Percentiles rank a stretch among this genome's conserved stretches.
These are phyloP conservation scores for Gymnothorax javanicus DNA, from an alignment of 2,797 vertebrate species.

Conservation along the genomic window DNA sequence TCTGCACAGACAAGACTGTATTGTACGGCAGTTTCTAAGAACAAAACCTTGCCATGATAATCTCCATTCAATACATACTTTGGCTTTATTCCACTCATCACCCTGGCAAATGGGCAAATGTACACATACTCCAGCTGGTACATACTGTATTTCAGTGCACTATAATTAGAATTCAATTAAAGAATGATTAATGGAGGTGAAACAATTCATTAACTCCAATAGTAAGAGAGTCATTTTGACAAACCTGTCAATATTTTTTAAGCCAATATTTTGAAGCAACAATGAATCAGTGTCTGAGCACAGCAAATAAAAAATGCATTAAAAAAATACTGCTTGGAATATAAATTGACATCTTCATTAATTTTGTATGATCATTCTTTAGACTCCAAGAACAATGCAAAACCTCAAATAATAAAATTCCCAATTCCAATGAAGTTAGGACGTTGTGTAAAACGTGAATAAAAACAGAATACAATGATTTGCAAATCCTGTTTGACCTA, in stretches of 20 bases:
- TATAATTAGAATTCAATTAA: not conserved
- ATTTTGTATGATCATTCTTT: slow-evolving; percentile 35
- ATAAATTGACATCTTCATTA: too few species aligned
- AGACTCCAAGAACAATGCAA: slow-evolving; percentile 21
- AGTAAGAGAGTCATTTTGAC: not conserved
- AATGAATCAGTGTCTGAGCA: not conserved
- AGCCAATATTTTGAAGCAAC: not conserved
- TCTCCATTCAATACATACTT: not conserved
- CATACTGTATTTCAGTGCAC: not conserved
- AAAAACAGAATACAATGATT: too few species aligned
- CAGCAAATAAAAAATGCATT: not conserved
- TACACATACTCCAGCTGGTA: not conserved
- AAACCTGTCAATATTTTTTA: not conserved
- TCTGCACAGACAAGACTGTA: not conserved
- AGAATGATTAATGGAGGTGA: not conserved
- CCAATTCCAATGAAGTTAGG: too few species aligned
- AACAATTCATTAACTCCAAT: not conserved
- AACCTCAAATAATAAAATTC: not conserved
- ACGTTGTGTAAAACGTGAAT: too few species aligned
- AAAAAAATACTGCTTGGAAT: too few species aligned
- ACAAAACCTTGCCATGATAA: not conserved
- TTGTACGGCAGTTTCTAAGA: not conserved
- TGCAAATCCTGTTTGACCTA: too few species aligned
- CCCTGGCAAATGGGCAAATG: not conserved
- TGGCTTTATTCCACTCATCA: not conserved